A percentile compares a stretch with the other conserved stretches of the same genome.
phyloP scores from a whole-genome alignment of 2,888 invertebrate species.

The Caenorhabditis sp. region DNA sequence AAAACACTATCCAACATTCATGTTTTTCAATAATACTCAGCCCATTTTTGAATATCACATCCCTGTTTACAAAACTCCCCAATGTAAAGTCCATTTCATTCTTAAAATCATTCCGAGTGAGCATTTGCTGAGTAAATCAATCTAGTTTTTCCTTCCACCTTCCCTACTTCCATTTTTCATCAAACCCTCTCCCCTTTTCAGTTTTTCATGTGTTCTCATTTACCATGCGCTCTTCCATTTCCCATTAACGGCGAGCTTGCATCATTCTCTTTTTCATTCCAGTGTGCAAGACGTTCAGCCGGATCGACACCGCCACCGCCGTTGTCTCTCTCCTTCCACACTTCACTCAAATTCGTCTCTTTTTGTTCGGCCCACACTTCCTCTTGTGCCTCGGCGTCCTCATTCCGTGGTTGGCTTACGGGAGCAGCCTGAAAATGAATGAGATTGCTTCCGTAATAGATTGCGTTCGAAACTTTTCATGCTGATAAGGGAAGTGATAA shows the following conservation, averaged over 20 bases:
- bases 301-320: conserved; percentile 45
- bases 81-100: too few relatives aligned
- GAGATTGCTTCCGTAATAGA: background rate
- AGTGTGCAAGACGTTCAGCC: conserved; percentile 74
- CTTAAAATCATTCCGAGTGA: too few relatives aligned
- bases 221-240: conserved; percentile 64
- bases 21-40: too few relatives aligned
- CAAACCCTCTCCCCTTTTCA: conserved; percentile 6
- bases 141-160: background rate
- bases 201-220: conserved; percentile 25
- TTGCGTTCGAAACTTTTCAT: background rate
- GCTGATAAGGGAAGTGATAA: conserved; percentile 27
- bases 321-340: conserved; percentile 70
- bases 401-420: conserved; percentile 26
- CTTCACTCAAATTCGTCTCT: conserved; percentile 64
- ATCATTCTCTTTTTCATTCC: conserved; percentile 66
- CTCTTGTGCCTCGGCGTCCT: conserved; percentile 50
- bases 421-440: conserved; percentile 39
- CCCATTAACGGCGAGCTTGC: conserved; percentile 65
- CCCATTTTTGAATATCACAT: too few relatives aligned
- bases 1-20: too few relatives aligned
- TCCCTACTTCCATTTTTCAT: background rate
- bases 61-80: too few relatives aligned
- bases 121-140: background rate
- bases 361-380: conserved; percentile 64